A percentile compares a stretch with the other conserved stretches of the same genome.
These are phyloP conservation scores for Aviceda subcristata DNA, from an alignment of 2,113 vertebrate species.

Conservation along the genomic window DNA sequence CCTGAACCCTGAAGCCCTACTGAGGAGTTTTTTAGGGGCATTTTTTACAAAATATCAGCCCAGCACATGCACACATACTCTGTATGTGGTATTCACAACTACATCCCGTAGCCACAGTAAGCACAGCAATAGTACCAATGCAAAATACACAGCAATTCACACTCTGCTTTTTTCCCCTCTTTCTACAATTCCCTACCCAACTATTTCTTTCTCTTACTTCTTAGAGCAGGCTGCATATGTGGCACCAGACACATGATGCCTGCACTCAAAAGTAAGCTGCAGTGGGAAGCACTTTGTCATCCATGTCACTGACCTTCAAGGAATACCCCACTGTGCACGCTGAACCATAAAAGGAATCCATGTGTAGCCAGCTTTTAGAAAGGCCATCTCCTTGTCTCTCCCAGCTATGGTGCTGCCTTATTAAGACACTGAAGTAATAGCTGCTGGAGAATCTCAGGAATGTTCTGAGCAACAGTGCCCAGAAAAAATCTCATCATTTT, in stretches of 20 bases:
- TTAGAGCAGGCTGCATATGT: background rate
- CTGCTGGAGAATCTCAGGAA: constrained; percentile 35
- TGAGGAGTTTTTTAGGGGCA: background rate
- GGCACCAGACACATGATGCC: background rate
- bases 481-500: background rate
- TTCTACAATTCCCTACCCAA: background rate
- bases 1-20: background rate
- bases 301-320: constrained; percentile 24
- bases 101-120: background rate
- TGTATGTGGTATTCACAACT: background rate
- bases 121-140: background rate
- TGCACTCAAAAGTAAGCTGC: background rate
- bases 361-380: constrained; percentile 42
- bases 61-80: background rate
- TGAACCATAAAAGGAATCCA: constrained; percentile 52
- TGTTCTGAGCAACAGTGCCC: background rate
- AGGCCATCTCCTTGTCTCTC: constrained; percentile 24
- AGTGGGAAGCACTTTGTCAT: constrained; percentile 2
- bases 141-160: background rate
- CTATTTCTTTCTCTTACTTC: background rate
- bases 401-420: constrained; percentile 21
- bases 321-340: constrained; percentile 53
- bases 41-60: background rate
- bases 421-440: constrained; percentile 40
- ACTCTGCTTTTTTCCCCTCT: background rate